Evolutionary conservation across 2,888 invertebrate genomes (phyloP).

Genomic region (Drosophila rubida): DNA sequence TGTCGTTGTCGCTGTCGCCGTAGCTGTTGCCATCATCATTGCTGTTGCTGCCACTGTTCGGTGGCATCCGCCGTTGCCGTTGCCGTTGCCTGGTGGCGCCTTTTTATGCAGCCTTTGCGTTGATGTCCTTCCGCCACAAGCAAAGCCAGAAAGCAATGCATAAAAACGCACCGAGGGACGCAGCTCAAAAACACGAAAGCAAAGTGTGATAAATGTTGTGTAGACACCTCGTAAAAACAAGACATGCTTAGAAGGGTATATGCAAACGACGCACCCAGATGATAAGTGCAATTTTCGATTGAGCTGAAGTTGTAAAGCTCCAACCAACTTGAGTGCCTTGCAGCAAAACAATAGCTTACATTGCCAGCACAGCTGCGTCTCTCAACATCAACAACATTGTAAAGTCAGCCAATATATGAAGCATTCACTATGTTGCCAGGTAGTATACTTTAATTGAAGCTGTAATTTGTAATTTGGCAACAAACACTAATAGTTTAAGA

Average conservation of each 20-base stretch:
- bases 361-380: neutral
- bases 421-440: neutral
- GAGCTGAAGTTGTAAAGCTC: neutral
- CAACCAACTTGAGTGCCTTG: neutral
- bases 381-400: neutral
- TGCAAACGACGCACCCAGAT: neutral
- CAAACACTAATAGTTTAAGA: no score
- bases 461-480: no score
- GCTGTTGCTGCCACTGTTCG: constrained; percentile 12
- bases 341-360: neutral
- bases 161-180: constrained; percentile 33
- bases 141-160: constrained; percentile 32
- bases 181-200: constrained; percentile 23
- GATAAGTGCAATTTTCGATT: neutral
- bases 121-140: constrained; percentile 27
- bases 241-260: neutral
- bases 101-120: constrained; percentile 15
- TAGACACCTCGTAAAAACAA: neutral
- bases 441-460: no score
- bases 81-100: constrained; percentile 12
- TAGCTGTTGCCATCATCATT: neutral
- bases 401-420: neutral
- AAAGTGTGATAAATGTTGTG: constrained; percentile 53
- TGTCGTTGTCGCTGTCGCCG: constrained; percentile 13
- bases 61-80: neutral